Percentiles rank a stretch among this genome's conserved stretches.
Conservation (phyloP, 2,888 invertebrate genomes). For the Tetrapedia diversipes region DNA sequence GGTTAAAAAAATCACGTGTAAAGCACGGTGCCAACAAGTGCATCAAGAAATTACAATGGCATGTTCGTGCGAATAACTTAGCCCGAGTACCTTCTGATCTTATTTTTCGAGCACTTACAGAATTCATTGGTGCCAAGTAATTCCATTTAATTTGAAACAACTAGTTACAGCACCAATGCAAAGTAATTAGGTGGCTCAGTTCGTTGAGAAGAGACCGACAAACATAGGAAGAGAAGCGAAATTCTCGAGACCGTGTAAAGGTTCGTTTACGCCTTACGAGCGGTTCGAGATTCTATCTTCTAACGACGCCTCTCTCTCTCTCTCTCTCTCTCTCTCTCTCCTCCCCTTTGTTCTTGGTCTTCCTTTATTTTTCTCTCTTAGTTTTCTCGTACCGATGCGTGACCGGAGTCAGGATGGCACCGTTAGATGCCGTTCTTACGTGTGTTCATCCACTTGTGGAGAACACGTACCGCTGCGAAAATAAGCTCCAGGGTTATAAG, state of each 20-base stretch:
- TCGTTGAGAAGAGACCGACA: constrained; percentile 18
- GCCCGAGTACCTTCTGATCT: not conserved
- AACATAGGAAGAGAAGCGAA: not conserved
- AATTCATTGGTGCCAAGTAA: constrained; percentile 9
- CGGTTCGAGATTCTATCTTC: constrained; percentile 66
- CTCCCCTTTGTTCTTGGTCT: not conserved
- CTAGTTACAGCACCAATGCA: constrained; percentile 35
- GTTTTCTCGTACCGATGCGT: constrained; percentile 67
- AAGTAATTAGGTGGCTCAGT: constrained; percentile 61
- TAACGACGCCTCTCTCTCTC: constrained; percentile 45
- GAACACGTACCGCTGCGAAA: constrained; percentile 69
- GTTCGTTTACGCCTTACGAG: constrained; percentile 65
- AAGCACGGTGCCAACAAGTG: not conserved
- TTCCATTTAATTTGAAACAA: constrained; percentile 43
- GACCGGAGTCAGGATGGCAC: constrained; percentile 77
- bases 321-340: constrained; percentile 10
- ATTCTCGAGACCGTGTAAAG: constrained; percentile 44
- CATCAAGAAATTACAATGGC: not conserved
- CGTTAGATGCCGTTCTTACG: constrained; percentile 72
- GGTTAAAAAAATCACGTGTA: not conserved
- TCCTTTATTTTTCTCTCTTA: constrained; percentile 17
- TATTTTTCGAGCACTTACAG: constrained; percentile 2
- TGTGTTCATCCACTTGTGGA: constrained; percentile 68
- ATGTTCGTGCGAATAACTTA: no score
- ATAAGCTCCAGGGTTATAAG: constrained; percentile 66